phyloP scores from a whole-genome alignment of 2,113 vertebrate genomes.

The Semnornis frantzii region DNA sequence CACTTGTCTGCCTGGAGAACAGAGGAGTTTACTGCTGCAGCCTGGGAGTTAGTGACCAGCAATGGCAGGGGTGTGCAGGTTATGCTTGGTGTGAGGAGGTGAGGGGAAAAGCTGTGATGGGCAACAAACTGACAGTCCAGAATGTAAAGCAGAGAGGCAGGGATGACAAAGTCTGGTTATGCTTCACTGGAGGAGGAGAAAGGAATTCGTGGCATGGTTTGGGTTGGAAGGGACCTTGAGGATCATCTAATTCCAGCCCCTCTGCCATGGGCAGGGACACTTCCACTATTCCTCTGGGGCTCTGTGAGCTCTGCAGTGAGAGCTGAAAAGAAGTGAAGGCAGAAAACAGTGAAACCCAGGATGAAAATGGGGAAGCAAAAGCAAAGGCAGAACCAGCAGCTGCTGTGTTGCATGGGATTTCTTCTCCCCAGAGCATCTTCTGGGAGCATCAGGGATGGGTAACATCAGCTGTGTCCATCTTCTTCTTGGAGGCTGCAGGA shows the following conservation, averaged over 20 bases:
- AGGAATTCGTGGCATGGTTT: not conserved
- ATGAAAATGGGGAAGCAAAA: not conserved
- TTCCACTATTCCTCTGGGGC: not conserved
- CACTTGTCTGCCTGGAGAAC: not conserved
- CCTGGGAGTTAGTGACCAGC: not conserved
- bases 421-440: not conserved
- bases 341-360: not conserved
- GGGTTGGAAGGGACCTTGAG: no score
- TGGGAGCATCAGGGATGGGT: not conserved
- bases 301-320: not conserved
- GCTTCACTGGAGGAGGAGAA: not conserved
- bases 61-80: not conserved
- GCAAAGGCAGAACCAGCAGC: not conserved
- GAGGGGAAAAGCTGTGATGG: not conserved
- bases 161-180: fast-evolving
- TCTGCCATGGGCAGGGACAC: no score
- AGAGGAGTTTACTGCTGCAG: not conserved
- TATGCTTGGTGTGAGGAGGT: not conserved
- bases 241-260: no score
- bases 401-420: not conserved
- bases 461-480: not conserved
- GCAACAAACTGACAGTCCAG: not conserved
- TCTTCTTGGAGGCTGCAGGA: not conserved
- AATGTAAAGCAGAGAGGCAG: not conserved
- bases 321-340: not conserved